Percentiles rank a stretch among this genome's conserved stretches.
phyloP scores from a whole-genome alignment of 2,113 vertebrate species.

The Tachycineta bicolor region DNA sequence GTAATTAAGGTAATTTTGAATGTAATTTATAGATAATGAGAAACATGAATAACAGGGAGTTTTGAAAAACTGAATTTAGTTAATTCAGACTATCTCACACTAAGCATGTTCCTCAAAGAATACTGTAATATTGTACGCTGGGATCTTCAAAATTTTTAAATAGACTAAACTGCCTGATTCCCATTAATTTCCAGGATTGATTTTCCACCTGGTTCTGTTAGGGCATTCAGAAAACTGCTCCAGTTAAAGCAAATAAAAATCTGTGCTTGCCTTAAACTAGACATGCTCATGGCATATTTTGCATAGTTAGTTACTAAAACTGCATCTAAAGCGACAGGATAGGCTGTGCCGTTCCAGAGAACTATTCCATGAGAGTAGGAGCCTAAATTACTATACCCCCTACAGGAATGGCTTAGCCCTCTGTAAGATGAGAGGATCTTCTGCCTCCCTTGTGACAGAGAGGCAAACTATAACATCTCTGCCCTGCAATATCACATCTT shows the following conservation, averaged over 20 bases:
- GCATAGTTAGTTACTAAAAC: neutral
- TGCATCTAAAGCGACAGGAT: neutral
- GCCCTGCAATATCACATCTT: neutral
- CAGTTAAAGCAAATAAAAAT: neutral
- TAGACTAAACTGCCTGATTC: neutral
- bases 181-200: neutral
- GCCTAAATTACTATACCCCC: neutral
- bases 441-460: neutral
- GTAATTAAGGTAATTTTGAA: slow-evolving; percentile 54
- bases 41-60: slow-evolving; percentile 43
- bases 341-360: neutral
- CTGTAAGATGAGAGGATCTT: neutral
- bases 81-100: neutral
- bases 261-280: neutral
- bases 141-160: neutral
- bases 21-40: slow-evolving; percentile 55
- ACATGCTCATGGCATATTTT: neutral
- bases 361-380: neutral
- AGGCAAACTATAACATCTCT: neutral
- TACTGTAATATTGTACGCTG: neutral
- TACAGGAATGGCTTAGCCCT: neutral
- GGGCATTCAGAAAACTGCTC: neutral
- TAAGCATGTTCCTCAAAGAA: neutral
- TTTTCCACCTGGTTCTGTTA: neutral
- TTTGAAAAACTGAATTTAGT: slow-evolving; percentile 11